Evolutionary conservation across 2,797 vertebrate genomes (phyloP), one percentile per base, ranked within the genome.

Genomic region (Halcyon smyrnensis): DNA sequence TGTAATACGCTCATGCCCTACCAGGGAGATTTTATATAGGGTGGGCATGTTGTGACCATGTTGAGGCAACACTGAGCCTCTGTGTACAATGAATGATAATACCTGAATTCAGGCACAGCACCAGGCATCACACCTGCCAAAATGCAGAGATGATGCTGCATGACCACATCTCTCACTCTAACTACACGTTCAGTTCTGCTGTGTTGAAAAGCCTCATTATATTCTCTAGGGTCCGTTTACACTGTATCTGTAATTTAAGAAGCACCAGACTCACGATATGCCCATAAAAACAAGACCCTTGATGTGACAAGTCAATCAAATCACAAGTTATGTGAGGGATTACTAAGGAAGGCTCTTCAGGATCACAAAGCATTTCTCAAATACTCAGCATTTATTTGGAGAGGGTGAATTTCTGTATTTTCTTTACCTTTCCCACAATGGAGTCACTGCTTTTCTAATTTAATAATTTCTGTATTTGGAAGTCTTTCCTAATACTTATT

Each of bases 171-270:
- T 85, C 51, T 45, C 67, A 37, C 37, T 16, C 27, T 46, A 81
- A 76, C 23, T 48, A 36, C 24, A 68, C 1, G 2, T 62, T 87
- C 39, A 19, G 48, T 54, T 90, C 71, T 80, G 25, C 39, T 60
- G 24, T 30, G 36, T 59, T 84, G 41, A 91, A 68, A 93, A 93
- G 24, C 15, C 92, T 65, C 45, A n/a, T 83, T 82, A 27, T 69
- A 24, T 48, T 87, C 45, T 73, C 16, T 36, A 75, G 24, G 36
- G 16, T 51, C 57, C 69, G 25, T 60, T 91, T 73, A 51, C 17
- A 65, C 8, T 36, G 4, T 53, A 13, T 9, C 51, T 65, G 45
- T 65, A 65, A 81, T 17, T 81, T 73, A 85, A 63, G 54, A 81
- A 76, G 21, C 50, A 70, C 8, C 9, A 73, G 54, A 53, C 43